phyloP scores from a whole-genome alignment of 2,797 vertebrate species.

The Schizopygopsis malacanthus region DNA sequence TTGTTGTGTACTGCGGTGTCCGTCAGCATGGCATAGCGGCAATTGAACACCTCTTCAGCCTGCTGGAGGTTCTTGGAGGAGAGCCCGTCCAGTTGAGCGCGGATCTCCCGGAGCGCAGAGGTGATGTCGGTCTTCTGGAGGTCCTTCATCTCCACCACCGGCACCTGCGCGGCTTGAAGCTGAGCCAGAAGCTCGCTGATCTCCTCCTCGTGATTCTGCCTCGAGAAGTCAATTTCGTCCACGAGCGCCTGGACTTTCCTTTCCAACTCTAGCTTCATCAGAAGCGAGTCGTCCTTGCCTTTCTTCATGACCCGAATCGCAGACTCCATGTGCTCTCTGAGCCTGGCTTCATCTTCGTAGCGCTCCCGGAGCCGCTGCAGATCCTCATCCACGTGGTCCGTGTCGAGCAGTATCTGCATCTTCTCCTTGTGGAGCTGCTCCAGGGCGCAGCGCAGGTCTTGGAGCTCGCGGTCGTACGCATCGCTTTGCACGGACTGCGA shows the following conservation, averaged over 20 bases:
- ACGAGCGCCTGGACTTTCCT: conserved; percentile 86
- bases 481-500: conserved; percentile 80
- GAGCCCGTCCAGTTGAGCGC: conserved; percentile 87
- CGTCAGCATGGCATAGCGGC: conserved; percentile 90
- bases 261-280: conserved; percentile 83
- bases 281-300: conserved; percentile 80
- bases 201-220: conserved; percentile 85
- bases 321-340: conserved; percentile 82
- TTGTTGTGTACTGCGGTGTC: conserved; percentile 96
- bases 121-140: conserved; percentile 85
- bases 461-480: conserved; percentile 84
- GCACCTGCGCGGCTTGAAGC: conserved; percentile 85
- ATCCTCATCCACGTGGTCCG: conserved; percentile 86
- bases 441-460: conserved; percentile 79
- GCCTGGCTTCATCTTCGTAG: conserved; percentile 82
- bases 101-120: conserved; percentile 87
- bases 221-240: conserved; percentile 84
- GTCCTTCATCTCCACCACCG: conserved; percentile 84
- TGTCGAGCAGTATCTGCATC: conserved; percentile 83
- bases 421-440: conserved; percentile 85
- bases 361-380: conserved; percentile 84
- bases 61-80: conserved; percentile 95
- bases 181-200: conserved; percentile 84
- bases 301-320: conserved; percentile 81
- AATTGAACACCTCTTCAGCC: conserved; percentile 92